phyloP scores from a whole-genome alignment of 2,113 vertebrate species.

The Sylvietta virens region DNA sequence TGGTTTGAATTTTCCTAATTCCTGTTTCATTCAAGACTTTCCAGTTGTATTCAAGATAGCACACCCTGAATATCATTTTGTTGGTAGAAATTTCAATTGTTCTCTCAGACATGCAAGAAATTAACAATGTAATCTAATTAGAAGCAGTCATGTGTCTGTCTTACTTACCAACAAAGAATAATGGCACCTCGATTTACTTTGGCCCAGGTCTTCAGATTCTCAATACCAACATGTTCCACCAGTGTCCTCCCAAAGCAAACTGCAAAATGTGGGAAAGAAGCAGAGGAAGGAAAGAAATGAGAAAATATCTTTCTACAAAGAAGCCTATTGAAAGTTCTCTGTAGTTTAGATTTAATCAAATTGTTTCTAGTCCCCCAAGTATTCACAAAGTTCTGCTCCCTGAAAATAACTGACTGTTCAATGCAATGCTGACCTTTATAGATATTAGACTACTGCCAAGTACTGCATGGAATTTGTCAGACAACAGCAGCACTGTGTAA shows the following conservation, averaged over 20 bases:
- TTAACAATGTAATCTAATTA: not conserved
- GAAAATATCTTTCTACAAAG: not conserved
- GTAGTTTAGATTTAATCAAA: not conserved
- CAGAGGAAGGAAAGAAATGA: not conserved
- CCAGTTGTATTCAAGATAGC: not conserved
- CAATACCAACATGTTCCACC: constrained; percentile 81
- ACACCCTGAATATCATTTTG: fast-evolving
- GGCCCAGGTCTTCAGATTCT: constrained; percentile 85
- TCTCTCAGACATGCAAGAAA: not conserved
- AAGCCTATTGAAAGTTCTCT: not conserved
- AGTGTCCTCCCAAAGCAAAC: constrained; percentile 85
- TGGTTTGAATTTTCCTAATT: not conserved
- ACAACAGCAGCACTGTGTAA: not conserved
- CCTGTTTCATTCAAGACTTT: not conserved
- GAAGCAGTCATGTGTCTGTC: not conserved
- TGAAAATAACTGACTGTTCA: not conserved
- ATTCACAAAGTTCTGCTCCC: not conserved
- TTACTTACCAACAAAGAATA: constrained; percentile 87
- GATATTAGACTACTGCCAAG: not conserved
- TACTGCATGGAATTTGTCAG: not conserved
- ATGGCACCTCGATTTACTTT: constrained; percentile 91
- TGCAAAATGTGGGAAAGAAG: constrained; percentile 25
- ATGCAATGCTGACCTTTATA: not conserved
- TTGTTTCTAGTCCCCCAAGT: not conserved
- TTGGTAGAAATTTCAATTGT: not conserved